Evolutionary conservation across 2,113 vertebrate genomes (phyloP).

Genomic region (Pluvianellus socialis): DNA sequence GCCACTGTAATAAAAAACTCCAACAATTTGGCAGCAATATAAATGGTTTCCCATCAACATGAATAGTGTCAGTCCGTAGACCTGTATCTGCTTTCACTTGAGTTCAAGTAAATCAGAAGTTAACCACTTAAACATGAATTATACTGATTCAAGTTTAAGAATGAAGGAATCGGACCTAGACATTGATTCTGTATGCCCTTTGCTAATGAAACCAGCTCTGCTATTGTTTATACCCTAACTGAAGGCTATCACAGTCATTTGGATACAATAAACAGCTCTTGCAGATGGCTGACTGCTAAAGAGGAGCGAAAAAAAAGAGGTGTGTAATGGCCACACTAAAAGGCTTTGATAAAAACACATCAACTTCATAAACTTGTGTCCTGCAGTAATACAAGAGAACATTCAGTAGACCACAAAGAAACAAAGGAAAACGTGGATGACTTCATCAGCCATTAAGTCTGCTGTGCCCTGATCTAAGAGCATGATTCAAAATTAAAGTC

Average conservation of each 20-base stretch:
- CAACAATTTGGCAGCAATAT: neutral
- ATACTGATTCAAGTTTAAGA: neutral
- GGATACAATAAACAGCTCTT: constrained; percentile 33
- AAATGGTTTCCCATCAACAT: constrained; percentile 18
- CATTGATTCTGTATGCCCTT: neutral
- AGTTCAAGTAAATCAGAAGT: constrained; percentile 29
- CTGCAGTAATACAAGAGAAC: constrained; percentile 22
- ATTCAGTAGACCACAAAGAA: constrained; percentile 39
- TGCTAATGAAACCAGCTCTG: constrained; percentile 12
- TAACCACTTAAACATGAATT: constrained; percentile 1
- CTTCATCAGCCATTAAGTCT: constrained; percentile 41
- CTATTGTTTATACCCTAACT: neutral
- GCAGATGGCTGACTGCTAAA: constrained; percentile 32
- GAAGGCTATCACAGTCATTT: neutral
- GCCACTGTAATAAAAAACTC: neutral
- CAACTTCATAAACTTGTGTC: constrained; percentile 51
- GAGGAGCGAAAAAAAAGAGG: neutral
- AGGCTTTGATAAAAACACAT: constrained; percentile 28
- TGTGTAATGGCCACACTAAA: constrained; percentile 13
- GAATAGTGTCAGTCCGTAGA: neutral
- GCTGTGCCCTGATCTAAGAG: constrained; percentile 18
- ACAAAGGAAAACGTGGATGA: constrained; percentile 41
- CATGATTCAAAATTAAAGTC: constrained; percentile 32
- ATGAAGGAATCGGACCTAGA: neutral
- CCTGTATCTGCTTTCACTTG: neutral